These are phyloP conservation scores for Nerophis lumbriciformis DNA, from an alignment of 2,113 vertebrate species.

Conservation along the genomic window DNA sequence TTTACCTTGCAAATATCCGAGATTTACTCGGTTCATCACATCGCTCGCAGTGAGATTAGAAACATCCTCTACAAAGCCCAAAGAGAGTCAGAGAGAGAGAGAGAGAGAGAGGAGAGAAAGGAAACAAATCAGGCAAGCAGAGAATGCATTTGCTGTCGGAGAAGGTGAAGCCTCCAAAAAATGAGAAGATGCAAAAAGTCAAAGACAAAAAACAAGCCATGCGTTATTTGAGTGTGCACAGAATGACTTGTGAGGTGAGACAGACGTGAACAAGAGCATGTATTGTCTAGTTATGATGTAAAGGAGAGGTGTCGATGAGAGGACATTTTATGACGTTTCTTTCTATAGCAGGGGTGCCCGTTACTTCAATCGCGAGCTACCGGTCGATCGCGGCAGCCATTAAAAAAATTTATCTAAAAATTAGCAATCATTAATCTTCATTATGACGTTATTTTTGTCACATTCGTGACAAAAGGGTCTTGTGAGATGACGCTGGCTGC, in stretches of 20 bases:
- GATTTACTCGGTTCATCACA: conserved; percentile 99
- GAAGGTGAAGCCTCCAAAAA: conserved; percentile 13
- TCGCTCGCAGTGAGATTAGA: conserved; percentile 99
- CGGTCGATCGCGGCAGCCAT: too few relatives aligned
- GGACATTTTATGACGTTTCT: too few relatives aligned
- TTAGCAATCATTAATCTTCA: too few relatives aligned
- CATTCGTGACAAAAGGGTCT: too few relatives aligned
- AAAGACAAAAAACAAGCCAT: conserved; percentile 39
- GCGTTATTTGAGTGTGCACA: conserved; percentile 33
- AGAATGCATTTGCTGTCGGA: conserved; percentile 41
- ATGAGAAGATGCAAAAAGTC: conserved; percentile 20
- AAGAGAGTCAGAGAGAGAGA: conserved; percentile 68
- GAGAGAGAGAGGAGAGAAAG: conserved; percentile 22
- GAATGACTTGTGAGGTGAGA: conserved; percentile 26
- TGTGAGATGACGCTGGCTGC: too few relatives aligned
- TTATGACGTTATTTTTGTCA: too few relatives aligned
- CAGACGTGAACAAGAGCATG: too few relatives aligned
- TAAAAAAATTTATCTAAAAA: too few relatives aligned
- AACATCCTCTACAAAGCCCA: conserved; percentile 95
- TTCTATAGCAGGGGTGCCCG: too few relatives aligned
- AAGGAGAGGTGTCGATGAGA: too few relatives aligned
- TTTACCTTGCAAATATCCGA: conserved; percentile 99
- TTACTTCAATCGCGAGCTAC: too few relatives aligned
- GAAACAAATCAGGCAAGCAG: conserved; percentile 47
- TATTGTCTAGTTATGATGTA: too few relatives aligned